Percentiles rank a stretch among this genome's conserved stretches.
phyloP scores from a whole-genome alignment of 2,888 invertebrate genomes.

The Nemapogon koenigi region DNA sequence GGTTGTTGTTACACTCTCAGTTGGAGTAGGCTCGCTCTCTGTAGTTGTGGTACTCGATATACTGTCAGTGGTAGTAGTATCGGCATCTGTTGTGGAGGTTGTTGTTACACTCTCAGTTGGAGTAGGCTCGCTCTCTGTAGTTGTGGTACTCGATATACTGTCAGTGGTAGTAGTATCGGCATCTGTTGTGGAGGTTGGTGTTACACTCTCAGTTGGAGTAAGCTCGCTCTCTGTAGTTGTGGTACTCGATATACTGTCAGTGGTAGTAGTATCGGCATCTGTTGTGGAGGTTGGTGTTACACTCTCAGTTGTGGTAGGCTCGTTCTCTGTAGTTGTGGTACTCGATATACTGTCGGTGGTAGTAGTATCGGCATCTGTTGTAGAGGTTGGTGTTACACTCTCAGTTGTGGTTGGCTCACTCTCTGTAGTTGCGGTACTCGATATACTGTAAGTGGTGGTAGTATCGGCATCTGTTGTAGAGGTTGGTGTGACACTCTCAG shows the following conservation, averaged over 20 bases:
- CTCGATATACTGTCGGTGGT: constrained; percentile 7
- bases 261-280: neutral
- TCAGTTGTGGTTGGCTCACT: constrained; percentile 11
- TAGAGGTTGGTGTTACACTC: constrained; percentile 5
- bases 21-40: neutral
- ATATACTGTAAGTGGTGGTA: neutral
- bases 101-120: constrained; percentile 1
- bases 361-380: neutral
- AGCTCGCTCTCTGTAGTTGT: neutral
- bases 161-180: constrained; percentile 1
- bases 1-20: neutral
- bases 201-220: neutral
- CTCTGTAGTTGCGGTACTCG: neutral
- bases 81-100: neutral
- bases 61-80: neutral
- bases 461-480: neutral
- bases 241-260: constrained; percentile 1
- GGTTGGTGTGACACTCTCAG: constrained; percentile 1
- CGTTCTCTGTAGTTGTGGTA: neutral
- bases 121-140: neutral
- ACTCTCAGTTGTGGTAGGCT: constrained; percentile 9
- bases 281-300: constrained; percentile 10
- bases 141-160: neutral
- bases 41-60: neutral
- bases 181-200: neutral